phyloP scores from a whole-genome alignment of 2,888 invertebrate species.

The Congeria kusceri region DNA sequence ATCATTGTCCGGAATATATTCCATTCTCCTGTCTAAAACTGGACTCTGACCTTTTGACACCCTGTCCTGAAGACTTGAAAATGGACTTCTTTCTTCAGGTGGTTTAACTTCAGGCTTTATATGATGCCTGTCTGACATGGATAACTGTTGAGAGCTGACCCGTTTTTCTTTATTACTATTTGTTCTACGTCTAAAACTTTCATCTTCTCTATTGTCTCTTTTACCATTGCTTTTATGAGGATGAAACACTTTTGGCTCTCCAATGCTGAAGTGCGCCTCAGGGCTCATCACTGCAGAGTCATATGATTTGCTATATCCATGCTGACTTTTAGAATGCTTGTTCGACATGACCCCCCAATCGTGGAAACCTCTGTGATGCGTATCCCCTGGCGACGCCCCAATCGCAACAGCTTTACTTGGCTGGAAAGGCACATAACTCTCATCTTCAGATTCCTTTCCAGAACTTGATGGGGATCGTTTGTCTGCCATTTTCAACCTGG shows the following conservation, averaged over 20 bases:
- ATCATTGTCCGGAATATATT: slow-evolving; percentile 56
- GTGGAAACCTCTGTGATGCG: slow-evolving; percentile 22
- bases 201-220: slow-evolving; percentile 5
- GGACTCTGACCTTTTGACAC: slow-evolving; percentile 38
- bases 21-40: slow-evolving; percentile 37
- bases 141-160: slow-evolving; percentile 6
- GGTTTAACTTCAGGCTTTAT: background rate
- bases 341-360: slow-evolving; percentile 29
- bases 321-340: slow-evolving; percentile 44
- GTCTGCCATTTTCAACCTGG: slow-evolving; percentile 33
- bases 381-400: background rate
- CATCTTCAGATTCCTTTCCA: slow-evolving; percentile 71
- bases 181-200: slow-evolving; percentile 9
- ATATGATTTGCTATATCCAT: slow-evolving; percentile 55
- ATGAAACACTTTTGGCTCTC: background rate
- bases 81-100: background rate
- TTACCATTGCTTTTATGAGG: slow-evolving; percentile 9
- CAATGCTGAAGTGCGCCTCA: slow-evolving; percentile 3
- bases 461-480: slow-evolving; percentile 66
- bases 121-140: background rate
- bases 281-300: slow-evolving; percentile 46
- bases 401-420: slow-evolving; percentile 37
- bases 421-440: slow-evolving; percentile 71
- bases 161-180: slow-evolving; percentile 22
- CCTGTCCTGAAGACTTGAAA: slow-evolving; percentile 17